Evolutionary conservation across 1,140 invertebrate species (phyloP), one percentile per base, ranked within the genome.

Genomic region (Dreissena rostriformis): DNA sequence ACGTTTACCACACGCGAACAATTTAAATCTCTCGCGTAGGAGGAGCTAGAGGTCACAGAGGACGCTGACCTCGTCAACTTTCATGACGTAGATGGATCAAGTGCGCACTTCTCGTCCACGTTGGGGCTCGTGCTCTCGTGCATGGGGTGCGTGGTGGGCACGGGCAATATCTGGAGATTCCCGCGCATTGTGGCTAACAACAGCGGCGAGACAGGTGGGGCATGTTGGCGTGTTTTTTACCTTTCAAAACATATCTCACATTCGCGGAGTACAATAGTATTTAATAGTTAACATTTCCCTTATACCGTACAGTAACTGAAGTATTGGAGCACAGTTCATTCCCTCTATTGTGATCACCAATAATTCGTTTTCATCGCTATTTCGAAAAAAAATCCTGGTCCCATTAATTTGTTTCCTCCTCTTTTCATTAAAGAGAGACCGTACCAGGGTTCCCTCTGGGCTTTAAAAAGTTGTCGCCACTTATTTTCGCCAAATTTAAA

Each of bases 111-210:
- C 68, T 68, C 74, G 14, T 85, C 83, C 0, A 90, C 86, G 39
- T 70, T 91, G 11, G 89, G 90, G 14, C 77, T 90, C 22, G 77
- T 92, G 14, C 75, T 88, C 68, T 90, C 91, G 19, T 92, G 90
- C 66, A 84, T 92, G 26, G 92, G 91, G 1, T 90, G 88, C 81
- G 89, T 92, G n/a, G 87, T 92, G 0, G 92, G 92, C 0, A 92
- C 92, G 8, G 92, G 91, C 26, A 92, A 92, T 77, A 90, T 92
- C n/a, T 92, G 92, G 92, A 82, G 92, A 19, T 92, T 92, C 78
- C 91, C 92, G 0, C 86, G 91, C 28, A 90, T 92, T 63, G 88
- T 91, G 0, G 92, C 92, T 11, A 87, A 86, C 53, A 92, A 92
- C 72, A 92, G 91, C 51, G 85, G 88, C 17, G 85, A 90, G 29